Evolutionary conservation across 2,888 invertebrate genomes (phyloP), one percentile per base, ranked within the genome.

Genomic region (Lacanobia wlatinum): DNA sequence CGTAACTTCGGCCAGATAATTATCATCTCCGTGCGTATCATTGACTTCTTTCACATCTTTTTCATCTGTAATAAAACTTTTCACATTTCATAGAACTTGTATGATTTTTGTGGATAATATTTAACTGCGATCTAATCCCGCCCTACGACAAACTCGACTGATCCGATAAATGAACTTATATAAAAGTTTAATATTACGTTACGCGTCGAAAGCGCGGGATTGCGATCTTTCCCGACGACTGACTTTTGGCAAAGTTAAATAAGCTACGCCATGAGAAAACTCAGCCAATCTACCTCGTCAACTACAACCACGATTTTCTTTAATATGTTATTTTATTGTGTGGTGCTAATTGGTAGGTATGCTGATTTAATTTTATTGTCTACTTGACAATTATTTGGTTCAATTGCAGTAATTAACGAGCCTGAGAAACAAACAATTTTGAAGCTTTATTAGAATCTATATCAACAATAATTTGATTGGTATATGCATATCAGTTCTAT

Each of bases 161-260:
- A 87, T 84, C 85, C 81, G 70, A 87, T 87, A 88, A 89, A 90
- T 89, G 87, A 85, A 84, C 86, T 85, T 81, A 62, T 75, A 80
- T 80, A 87, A 84, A 87, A 84, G 85, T 88, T 87, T 87, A 84
- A 88, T 87, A 86, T 84, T 78, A 84, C 84, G 85, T 85, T 85
- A 87, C 86, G 84, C 81, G 81, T 83, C 66, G 82, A 75, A 77
- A 77, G 78, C 77, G 75, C 83, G 79, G 83, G 88, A 89, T 90
- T 88, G 84, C 88, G 83, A 90, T 91, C 85, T 88, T 87, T 87
- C 86, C 86, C 74, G 70, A 78, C 80, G 78, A 76, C 84, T 82
- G 88, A 90, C 82, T 91, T 90, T 87, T 65, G 82, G 78, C 74
- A 71, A 92, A 93, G 88, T 93, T 92, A 88, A 92, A 93, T 91